Conservation (phyloP, 2,888 invertebrate species). For the Himalopsyche japonica region DNA sequence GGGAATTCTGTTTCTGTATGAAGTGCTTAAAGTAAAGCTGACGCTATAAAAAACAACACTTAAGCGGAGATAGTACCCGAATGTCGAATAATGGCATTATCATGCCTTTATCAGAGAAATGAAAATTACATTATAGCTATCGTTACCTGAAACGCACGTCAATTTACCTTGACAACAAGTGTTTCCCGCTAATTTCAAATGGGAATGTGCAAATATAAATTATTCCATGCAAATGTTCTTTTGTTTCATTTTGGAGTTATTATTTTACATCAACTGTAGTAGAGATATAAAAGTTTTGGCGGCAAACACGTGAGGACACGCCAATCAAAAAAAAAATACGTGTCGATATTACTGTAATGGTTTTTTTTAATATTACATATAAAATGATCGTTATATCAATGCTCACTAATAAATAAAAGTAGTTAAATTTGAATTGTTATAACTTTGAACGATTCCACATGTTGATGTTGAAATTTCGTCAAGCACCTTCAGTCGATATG, state of each 20-base stretch:
- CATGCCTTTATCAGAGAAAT: constrained; percentile 24
- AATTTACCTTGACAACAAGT: background rate
- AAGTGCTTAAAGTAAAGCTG: background rate
- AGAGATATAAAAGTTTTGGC: too few species aligned
- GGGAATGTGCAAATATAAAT: background rate
- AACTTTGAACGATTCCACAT: too few species aligned
- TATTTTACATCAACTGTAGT: too few species aligned
- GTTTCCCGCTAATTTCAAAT: background rate
- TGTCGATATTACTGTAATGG: too few species aligned
- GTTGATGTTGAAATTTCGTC: too few species aligned
- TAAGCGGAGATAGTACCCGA: background rate
- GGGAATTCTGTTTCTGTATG: background rate
- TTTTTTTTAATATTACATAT: too few species aligned
- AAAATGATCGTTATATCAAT: too few species aligned
- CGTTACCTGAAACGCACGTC: background rate
- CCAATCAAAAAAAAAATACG: too few species aligned
- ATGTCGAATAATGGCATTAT: constrained; percentile 8
- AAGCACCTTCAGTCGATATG: too few species aligned
- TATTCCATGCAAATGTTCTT: background rate
- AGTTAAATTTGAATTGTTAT: too few species aligned
- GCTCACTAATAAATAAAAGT: too few species aligned
- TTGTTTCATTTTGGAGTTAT: background rate
- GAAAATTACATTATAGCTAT: constrained; percentile 24
- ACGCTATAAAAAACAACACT: background rate
- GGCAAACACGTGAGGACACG: too few species aligned